Evolutionary conservation across 1,140 invertebrate species (phyloP), one percentile per base, ranked within the genome.

Genomic region (Calycopis cecrops): DNA sequence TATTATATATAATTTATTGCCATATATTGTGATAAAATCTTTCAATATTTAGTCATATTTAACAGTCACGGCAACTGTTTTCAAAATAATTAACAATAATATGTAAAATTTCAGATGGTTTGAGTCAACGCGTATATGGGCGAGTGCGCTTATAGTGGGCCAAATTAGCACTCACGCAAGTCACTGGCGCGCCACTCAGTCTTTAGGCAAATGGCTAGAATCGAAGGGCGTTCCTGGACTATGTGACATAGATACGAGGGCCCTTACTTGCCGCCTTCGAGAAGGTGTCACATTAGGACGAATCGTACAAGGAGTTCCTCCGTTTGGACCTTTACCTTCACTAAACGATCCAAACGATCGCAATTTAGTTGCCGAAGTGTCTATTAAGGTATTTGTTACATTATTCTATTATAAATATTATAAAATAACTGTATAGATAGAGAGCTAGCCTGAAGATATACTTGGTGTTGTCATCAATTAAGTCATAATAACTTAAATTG

Each of bases 321-420:
- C 79, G 1, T 81, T 88, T 51, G 53, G 67, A 9, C 65, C 61
- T 3, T 52, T 73, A 57, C 55, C 89, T 59, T 64, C 83, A 49
- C 81, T 93, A 57, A 59, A 66, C 35, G 95, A 99, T 89, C 97
- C 97, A 0, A 99, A 99, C 77, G 73, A 78, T 14, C 88, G 92
- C 38, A 98, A 99, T 88, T 90, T 99, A 52, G 98, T 99, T 4
- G 90, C 91, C 47, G 94, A 97, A 90, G 98, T 99, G 37, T 98
- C 97, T 10, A 88, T 92, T 17, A 92, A 94, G 89, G 92, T 96
- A 18, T 40, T 50, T 21, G 16, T n/a, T n/a, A n/a, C n/a, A n/a
- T n/a, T n/a, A n/a, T n/a, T n/a, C n/a, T n/a, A n/a, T n/a, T n/a
- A n/a, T n/a, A n/a, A n/a, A n/a, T n/a, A n/a, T n/a, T n/a, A n/a